These are phyloP conservation scores for Cotesia chilonis DNA, from an alignment of 1,140 invertebrate genomes.

Conservation along the genomic window DNA sequence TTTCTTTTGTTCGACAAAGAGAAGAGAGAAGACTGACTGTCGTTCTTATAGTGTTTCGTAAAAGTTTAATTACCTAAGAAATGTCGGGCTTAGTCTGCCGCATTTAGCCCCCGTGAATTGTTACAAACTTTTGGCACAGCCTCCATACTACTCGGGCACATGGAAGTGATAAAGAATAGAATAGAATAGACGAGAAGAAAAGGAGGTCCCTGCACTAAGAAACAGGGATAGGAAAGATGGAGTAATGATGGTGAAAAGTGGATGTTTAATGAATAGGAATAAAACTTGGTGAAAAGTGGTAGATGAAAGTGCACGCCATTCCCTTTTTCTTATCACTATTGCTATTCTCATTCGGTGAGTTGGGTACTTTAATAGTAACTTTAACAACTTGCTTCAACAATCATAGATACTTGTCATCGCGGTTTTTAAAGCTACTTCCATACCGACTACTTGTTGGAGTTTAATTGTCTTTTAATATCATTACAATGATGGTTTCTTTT, in stretches of 20 bases:
- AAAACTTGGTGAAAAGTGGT: slow-evolving; percentile 19
- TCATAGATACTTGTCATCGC: not conserved
- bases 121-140: slow-evolving; percentile 37
- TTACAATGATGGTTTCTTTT: too few species aligned
- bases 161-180: slow-evolving; percentile 15
- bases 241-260: slow-evolving; percentile 14
- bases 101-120: slow-evolving; percentile 32
- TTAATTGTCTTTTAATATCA: too few species aligned
- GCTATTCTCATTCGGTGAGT: slow-evolving; percentile 36
- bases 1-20: not conserved
- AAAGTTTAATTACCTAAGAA: slow-evolving; percentile 46
- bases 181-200: not conserved
- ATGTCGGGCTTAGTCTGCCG: slow-evolving; percentile 22
- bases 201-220: not conserved
- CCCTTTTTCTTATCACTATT: slow-evolving; percentile 31
- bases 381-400: too few species aligned
- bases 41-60: slow-evolving; percentile 27
- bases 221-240: slow-evolving; percentile 2
- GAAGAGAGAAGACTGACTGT: not conserved
- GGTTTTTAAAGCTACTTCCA: not conserved
- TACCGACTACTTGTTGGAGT: too few species aligned
- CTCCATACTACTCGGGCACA: not conserved
- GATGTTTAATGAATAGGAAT: slow-evolving; percentile 25
- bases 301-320: not conserved
- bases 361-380: not conserved